Evolutionary conservation across 1,140 invertebrate genomes (phyloP).

Genomic region (Cotesia vestalis): DNA sequence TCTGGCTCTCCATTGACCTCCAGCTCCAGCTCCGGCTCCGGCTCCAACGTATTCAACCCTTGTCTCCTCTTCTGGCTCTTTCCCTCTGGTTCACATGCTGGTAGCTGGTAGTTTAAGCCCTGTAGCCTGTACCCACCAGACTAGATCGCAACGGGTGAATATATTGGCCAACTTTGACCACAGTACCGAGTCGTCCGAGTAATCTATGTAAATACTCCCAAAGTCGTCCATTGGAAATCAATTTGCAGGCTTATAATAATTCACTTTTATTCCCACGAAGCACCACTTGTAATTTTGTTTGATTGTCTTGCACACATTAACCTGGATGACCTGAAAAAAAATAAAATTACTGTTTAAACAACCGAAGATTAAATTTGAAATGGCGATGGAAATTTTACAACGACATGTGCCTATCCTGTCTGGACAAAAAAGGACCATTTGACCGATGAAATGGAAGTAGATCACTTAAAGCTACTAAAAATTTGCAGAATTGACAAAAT

Average conservation of each 20-base stretch:
- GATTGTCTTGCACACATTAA: no score
- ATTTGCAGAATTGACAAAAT: no score
- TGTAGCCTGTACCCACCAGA: no score
- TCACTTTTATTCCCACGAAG: conserved; percentile 9
- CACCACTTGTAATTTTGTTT: background rate
- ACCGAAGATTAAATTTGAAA: no score
- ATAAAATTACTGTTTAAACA: no score
- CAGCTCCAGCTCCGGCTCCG: no score
- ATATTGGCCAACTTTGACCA: conserved; percentile 18
- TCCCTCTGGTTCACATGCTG: background rate
- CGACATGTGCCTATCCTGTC: no score
- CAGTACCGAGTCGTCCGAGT: conserved; percentile 9
- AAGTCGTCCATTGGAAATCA: conserved; percentile 15
- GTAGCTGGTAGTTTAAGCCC: background rate
- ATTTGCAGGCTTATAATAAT: conserved; percentile 15
- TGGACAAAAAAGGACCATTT: no score
- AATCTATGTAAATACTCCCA: conserved; percentile 15
- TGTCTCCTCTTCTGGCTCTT: conserved; percentile 20
- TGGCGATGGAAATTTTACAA: no score
- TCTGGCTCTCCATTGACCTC: conserved; percentile 8
- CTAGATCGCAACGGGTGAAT: conserved; percentile 6
- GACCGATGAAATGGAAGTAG: no score
- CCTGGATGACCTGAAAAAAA: conserved; percentile 7
- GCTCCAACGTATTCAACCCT: background rate
- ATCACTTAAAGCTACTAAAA: no score